phyloP scores from a whole-genome alignment of 2,113 vertebrate species.

The Sinosuthora webbiana region DNA sequence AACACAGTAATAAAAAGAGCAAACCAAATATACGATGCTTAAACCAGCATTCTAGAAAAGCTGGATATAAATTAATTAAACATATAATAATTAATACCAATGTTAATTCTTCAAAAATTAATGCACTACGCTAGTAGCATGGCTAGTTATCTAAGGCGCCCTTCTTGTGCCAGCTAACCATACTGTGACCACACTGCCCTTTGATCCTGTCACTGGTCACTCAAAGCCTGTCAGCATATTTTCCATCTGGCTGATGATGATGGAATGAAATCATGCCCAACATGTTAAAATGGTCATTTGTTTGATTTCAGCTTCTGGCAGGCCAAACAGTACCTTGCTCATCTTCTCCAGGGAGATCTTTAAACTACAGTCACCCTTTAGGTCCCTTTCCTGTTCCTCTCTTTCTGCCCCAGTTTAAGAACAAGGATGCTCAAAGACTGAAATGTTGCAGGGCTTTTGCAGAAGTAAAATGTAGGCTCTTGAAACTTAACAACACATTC shows the following conservation, averaged over 20 bases:
- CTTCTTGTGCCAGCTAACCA: constrained; percentile 63
- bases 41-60: neutral
- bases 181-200: constrained; percentile 57
- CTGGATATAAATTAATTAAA: neutral
- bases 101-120: neutral
- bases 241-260: constrained; percentile 77
- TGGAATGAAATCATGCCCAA: constrained; percentile 63
- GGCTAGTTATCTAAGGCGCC: neutral
- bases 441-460: constrained; percentile 76
- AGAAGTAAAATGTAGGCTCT: constrained; percentile 74
- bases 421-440: constrained; percentile 69
- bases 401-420: constrained; percentile 70
- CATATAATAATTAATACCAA: neutral
- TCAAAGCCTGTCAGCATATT: constrained; percentile 69
- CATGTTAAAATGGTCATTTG: constrained; percentile 42
- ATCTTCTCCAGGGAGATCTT: constrained; percentile 82
- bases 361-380: constrained; percentile 73
- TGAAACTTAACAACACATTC: constrained; percentile 38
- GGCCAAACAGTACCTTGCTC: constrained; percentile 40
- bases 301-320: constrained; percentile 73
- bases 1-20: neutral
- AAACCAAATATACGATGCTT: neutral
- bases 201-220: constrained; percentile 69
- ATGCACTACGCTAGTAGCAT: neutral
- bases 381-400: constrained; percentile 66